A percentile compares a stretch with the other conserved stretches of the same genome.
Conservation (phyloP, 2,888 invertebrate species). For the Apodemia hepburni region DNA sequence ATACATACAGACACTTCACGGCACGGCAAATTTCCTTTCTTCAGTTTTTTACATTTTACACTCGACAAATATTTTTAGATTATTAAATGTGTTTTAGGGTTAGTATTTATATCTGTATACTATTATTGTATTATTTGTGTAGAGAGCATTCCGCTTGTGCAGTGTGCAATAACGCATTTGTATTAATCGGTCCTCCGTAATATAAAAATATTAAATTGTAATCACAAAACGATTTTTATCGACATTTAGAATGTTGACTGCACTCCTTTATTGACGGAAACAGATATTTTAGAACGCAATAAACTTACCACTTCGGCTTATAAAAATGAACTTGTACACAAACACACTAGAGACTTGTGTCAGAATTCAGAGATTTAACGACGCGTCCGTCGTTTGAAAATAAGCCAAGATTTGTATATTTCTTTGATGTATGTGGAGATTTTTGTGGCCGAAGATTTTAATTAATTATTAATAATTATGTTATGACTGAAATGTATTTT, state of each 20-base stretch:
- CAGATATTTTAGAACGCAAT: constrained; percentile 3
- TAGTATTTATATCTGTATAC: no score
- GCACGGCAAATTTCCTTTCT: no score
- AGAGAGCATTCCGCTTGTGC: no score
- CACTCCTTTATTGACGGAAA: constrained; percentile 2
- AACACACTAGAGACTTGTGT: neutral
- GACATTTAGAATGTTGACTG: neutral
- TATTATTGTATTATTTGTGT: no score
- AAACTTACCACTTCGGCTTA: neutral
- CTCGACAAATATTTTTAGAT: no score
- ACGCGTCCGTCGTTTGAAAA: neutral
- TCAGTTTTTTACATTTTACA: no score
- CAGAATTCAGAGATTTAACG: neutral
- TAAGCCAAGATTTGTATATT: neutral
- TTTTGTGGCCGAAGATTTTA: no score
- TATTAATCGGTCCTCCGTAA: neutral
- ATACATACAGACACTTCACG: no score
- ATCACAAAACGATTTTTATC: neutral
- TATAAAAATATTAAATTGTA: neutral
- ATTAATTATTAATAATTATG: no score
- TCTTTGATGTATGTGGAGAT: neutral
- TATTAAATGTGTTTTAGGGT: no score
- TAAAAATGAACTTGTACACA: constrained; percentile 4
- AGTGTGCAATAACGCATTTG: no score
- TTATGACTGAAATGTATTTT: no score